phyloP scores from a whole-genome alignment of 2,888 invertebrate species.

The Eupithecia centaureata region DNA sequence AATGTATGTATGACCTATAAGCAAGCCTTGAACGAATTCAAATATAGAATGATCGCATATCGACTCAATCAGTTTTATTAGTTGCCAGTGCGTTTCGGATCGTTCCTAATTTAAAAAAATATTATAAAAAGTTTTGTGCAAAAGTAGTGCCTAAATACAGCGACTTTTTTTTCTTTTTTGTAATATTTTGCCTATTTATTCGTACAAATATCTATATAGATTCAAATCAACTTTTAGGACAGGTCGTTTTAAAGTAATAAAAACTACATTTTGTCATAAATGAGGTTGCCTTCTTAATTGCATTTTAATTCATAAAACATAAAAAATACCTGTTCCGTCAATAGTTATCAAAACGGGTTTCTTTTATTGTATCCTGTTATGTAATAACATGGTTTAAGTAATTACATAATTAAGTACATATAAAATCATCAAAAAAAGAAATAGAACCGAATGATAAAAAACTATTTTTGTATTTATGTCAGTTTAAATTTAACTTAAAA shows the following conservation, averaged over 20 bases:
- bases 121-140: not conserved
- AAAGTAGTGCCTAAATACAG: not conserved
- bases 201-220: not conserved
- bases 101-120: constrained; percentile 18
- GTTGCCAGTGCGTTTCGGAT: constrained; percentile 33
- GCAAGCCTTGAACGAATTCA: constrained; percentile 48
- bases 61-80: constrained; percentile 37
- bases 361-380: not conserved
- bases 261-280: not conserved
- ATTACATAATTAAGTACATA: no score
- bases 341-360: not conserved
- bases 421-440: not conserved
- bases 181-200: not conserved
- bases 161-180: not conserved
- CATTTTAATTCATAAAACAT: not conserved
- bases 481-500: not conserved
- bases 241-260: not conserved
- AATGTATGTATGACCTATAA: constrained; percentile 13
- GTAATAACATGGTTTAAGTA: not conserved
- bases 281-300: not conserved
- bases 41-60: constrained; percentile 48
- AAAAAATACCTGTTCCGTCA: not conserved
- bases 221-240: not conserved
- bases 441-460: not conserved
- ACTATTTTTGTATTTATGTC: not conserved